Evolutionary conservation across 2,888 invertebrate genomes (phyloP).

Genomic region (Antheraea yamamai): DNA sequence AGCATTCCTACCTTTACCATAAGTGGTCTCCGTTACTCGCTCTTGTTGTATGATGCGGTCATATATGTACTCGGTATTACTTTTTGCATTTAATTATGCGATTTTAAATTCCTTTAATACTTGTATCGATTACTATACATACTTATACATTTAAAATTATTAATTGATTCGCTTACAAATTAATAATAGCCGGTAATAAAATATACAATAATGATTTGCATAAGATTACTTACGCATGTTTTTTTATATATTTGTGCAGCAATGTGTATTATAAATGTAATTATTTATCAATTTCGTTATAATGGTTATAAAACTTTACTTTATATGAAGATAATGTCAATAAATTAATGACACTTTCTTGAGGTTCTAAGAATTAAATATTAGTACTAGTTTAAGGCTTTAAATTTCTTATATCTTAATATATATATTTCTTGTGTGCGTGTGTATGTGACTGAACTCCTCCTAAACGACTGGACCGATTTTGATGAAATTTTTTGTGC

Average conservation of each 20-base stretch:
- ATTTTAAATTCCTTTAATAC: not conserved
- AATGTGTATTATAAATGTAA: not conserved
- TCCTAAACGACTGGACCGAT: no score
- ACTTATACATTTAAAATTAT: no score
- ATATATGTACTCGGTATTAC: not conserved
- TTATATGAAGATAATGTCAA: not conserved
- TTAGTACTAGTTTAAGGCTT: not conserved
- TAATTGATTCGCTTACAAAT: no score
- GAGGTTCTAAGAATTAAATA: not conserved
- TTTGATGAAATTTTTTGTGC: no score
- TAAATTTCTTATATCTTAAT: not conserved
- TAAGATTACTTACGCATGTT: no score
- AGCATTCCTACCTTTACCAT: constrained; percentile 21
- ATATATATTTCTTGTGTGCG: no score
- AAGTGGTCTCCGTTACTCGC: constrained; percentile 6
- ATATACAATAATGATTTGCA: no score
- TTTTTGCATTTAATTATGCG: not conserved
- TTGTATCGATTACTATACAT: no score
- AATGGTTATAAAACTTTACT: not conserved
- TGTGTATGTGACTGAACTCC: no score
- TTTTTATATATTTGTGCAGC: no score
- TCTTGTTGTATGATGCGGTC: not conserved
- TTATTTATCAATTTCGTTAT: not conserved
- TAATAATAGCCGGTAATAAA: no score
- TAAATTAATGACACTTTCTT: not conserved